Percentiles rank a stretch among this genome's conserved stretches.
Evolutionary conservation across 2,797 vertebrate genomes (phyloP).

Genomic region (Florisuga fusca): DNA sequence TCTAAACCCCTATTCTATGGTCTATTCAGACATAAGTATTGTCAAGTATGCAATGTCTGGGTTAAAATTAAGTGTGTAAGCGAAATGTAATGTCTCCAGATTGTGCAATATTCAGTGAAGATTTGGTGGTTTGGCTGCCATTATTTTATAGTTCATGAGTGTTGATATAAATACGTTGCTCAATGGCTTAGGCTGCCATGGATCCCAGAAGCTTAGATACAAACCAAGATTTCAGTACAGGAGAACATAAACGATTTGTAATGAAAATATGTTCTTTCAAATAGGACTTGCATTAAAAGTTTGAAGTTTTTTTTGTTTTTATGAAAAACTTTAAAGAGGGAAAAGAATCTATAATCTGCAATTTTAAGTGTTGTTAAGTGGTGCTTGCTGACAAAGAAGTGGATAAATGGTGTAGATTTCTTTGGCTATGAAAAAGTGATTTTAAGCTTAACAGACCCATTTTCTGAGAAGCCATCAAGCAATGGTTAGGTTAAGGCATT

Average conservation of each 20-base stretch:
- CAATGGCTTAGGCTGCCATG: not conserved
- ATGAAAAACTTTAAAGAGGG: not conserved
- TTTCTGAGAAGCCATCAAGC: not conserved
- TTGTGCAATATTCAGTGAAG: not conserved
- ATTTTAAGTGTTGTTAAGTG: not conserved
- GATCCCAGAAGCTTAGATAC: not conserved
- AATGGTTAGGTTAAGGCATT: not conserved
- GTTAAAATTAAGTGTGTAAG: not conserved
- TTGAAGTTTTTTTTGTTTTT: not conserved
- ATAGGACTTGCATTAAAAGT: not conserved
- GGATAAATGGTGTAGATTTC: not conserved
- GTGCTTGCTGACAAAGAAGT: not conserved
- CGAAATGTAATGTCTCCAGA: not conserved
- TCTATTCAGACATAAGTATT: not conserved
- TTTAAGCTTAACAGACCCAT: not conserved
- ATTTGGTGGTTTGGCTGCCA: not conserved
- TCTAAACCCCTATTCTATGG: not conserved
- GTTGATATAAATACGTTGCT: not conserved
- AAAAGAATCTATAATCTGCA: not conserved
- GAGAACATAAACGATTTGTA: not conserved
- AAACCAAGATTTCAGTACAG: not conserved
- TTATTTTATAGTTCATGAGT: not conserved
- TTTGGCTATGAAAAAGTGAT: not conserved
- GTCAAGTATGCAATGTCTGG: not conserved
- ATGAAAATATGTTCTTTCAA: not conserved